Base-by-base conservation (phyloP, 2,888 invertebrate species). In the Drosophila rellima region DNA sequence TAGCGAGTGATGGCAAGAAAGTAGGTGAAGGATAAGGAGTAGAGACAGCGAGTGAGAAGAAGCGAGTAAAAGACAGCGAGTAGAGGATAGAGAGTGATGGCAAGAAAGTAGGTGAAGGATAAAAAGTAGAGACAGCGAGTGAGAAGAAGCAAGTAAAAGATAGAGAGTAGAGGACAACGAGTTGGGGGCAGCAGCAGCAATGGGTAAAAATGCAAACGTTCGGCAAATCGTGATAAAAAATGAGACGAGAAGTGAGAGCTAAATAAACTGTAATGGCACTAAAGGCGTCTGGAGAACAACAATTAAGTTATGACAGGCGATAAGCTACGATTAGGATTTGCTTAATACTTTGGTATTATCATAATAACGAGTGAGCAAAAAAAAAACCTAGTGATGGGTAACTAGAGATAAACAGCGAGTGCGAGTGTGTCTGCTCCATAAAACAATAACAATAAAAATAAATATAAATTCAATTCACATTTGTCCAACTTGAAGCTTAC, bases 391-490 rank as follows among this genome's bases (percentile, higher is more conserved):
- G 11, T 15, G 31, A 56, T 56, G 55, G 20, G 17, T 48, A 10
- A 29, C 17, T 3, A 20, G 35, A 20, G 26, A 31, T 23, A 45
- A 54, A 5, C 44, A 52, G 20, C 31, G 37, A 59, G 59, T 40
- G 20, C 7, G 31, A 35, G 1, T 23, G 10, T 20, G n/a, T 26
- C 26, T 29, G 54, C 54, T 42, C 42, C 54, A 55, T 54, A 42
- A 42, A 55, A 6, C 56, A 44, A 44, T 63, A 35, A 60, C 59
- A 48, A 40, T 31, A 42, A 42, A 51, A 29, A 54, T 56, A 26
- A 44, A 63, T 23, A 7, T 1, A 23, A 26, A 26, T 59, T 63
- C 42, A 71, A 76, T 68, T 56, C 48, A 37, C 50, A 75, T 54
- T 47, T 50, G 26, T 20, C 5, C 23, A 62, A 33, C 59, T 57